Conservation (phyloP, 1,140 invertebrate species). For the Teleopsis dalmanni region DNA sequence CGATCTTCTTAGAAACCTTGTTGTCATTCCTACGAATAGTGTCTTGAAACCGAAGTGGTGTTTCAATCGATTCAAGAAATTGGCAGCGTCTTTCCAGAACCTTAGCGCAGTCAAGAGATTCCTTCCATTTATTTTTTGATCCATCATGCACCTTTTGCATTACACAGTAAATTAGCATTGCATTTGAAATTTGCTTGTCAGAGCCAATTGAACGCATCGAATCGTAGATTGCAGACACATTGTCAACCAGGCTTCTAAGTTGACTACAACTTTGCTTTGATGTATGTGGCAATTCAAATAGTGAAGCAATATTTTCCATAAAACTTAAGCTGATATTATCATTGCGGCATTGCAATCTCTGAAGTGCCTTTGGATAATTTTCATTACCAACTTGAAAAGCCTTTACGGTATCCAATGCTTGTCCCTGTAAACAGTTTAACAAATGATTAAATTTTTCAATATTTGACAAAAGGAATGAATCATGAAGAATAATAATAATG, state of each 20-base stretch:
- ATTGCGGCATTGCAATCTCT: background rate
- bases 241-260: constrained; percentile 6
- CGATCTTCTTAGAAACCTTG: no score
- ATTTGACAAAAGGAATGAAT: no score
- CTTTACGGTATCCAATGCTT: background rate
- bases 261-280: no score
- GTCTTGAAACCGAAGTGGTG: no score
- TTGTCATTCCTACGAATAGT: no score
- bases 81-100: no score
- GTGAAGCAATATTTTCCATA: constrained; percentile 2
- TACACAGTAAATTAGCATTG: constrained; percentile 4
- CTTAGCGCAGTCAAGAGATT: constrained; percentile 4
- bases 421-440: constrained; percentile 1
- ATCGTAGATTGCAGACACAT: constrained; percentile 9
- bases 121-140: constrained; percentile 8
- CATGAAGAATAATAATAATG: no score
- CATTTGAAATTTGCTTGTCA: constrained; percentile 7
- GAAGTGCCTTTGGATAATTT: background rate
- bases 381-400: constrained; percentile 1
- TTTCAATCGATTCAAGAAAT: no score
- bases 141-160: constrained; percentile 10
- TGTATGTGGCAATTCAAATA: background rate
- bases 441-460: constrained; percentile 6
- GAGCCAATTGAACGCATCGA: constrained; percentile 8
- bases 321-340: background rate